Percentiles rank a stretch among this genome's conserved stretches.
phyloP scores from a whole-genome alignment of 2,888 invertebrate species.

The Sphaeridia pumilis region DNA sequence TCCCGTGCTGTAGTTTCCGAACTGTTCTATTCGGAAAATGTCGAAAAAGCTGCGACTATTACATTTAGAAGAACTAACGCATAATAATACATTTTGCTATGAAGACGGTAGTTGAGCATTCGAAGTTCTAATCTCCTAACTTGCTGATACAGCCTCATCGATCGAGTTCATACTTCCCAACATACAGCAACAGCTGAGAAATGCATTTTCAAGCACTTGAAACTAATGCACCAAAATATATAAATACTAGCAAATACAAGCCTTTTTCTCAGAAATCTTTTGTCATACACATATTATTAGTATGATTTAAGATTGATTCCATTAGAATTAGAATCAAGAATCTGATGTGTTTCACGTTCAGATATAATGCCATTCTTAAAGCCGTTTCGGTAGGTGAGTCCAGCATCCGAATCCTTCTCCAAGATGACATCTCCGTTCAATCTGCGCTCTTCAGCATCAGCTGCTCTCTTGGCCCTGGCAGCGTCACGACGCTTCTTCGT shows the following conservation, averaged over 20 bases:
- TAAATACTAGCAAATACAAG: no score
- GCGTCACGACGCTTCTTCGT: background rate
- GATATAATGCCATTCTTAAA: background rate
- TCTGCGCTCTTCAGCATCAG: background rate
- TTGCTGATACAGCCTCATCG: no score
- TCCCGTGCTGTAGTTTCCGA: no score
- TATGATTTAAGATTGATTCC: constrained; percentile 14
- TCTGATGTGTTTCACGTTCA: background rate
- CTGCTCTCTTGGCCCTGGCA: background rate
- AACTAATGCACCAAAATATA: background rate
- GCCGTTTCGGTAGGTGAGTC: background rate
- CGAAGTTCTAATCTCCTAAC: no score
- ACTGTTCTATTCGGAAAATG: no score
- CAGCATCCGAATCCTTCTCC: background rate
- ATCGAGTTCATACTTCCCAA: background rate
- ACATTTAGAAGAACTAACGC: no score
- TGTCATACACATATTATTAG: no score
- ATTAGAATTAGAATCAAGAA: constrained; percentile 15
- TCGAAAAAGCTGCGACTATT: no score
- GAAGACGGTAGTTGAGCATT: no score
- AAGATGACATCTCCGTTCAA: background rate
- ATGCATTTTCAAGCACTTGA: background rate
- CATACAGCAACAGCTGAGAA: background rate
- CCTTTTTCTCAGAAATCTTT: no score
- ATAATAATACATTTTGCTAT: no score